Evolutionary conservation across 2,113 vertebrate species (phyloP).

Genomic region (Sitta europaea): DNA sequence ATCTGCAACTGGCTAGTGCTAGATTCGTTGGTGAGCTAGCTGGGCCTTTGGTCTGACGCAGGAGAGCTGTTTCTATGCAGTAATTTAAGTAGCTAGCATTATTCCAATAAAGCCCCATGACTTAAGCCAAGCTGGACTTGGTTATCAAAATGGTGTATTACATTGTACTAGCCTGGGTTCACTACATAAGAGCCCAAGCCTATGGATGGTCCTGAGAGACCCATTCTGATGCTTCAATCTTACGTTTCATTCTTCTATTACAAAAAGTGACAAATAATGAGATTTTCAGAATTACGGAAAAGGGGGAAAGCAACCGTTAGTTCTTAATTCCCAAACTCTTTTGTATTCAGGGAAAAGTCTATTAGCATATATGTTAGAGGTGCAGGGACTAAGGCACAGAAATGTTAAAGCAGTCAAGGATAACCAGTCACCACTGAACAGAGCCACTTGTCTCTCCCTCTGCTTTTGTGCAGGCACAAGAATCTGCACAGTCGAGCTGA

Average conservation of each 20-base stretch:
- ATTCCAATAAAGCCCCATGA: background rate
- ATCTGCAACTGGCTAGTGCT: background rate
- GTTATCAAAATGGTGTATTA: background rate
- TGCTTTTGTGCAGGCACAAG: background rate
- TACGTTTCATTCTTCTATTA: background rate
- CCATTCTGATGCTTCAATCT: background rate
- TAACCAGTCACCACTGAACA: background rate
- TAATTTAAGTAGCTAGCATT: background rate
- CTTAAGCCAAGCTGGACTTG: background rate
- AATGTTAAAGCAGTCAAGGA: background rate
- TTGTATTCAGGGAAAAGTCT: background rate
- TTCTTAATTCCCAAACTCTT: background rate
- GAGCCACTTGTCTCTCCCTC: background rate
- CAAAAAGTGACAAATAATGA: background rate
- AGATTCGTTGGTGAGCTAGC: background rate
- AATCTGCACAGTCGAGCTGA: background rate
- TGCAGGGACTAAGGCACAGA: background rate
- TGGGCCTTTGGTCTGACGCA: background rate
- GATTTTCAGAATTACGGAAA: background rate
- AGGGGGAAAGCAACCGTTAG: background rate
- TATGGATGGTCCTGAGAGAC: rapidly evolving
- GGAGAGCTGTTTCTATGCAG: background rate
- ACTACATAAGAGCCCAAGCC: background rate
- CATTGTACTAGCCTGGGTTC: background rate
- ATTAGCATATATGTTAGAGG: background rate